Base-by-base conservation (phyloP, 2,797 vertebrate genomes). In the Falco novaeseelandiae region DNA sequence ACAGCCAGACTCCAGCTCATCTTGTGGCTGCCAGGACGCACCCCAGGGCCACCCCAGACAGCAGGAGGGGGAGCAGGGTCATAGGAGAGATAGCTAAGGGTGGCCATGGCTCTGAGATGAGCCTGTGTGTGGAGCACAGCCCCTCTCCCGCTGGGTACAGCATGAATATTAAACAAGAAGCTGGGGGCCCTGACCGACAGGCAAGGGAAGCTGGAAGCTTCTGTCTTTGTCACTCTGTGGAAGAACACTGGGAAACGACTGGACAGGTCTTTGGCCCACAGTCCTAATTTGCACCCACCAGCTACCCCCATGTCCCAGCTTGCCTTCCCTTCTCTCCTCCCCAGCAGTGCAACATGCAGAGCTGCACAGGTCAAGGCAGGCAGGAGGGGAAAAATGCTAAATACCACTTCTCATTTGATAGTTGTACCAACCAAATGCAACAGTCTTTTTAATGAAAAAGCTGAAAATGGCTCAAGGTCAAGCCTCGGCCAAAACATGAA, bases 401-500 rank as follows among this genome's bases (percentile, higher is more conserved):
- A 8, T 2, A 66, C 40, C 49, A 3, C 30, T 66, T 58, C 26
- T 25, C 10, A 40, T 36, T 42, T 58, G 30, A 23, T 19, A 57
- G 42, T 17, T 27, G 27, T 25, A 86, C 58, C 40, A 61, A n/a
- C 32, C 30, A 26, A 86, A 85, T 3, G 6, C 38, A 83, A 20
- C 73, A 77, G 52, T 2, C n/a, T 65, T 87, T 58, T 61, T 32
- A 76, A 69, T 16, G n/a, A 82, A 92, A 93, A 83, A 66, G 77
- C 51, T 85, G 73, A 40, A 78, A 90, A 81, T 86, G 42, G n/a
- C 84, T 78, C 57, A 14, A 87, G 90, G 66, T 44, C 70, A 87
- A 92, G 44, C 36, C 89, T 76, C 16, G 87, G 84, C 57, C 90
- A 91, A 92, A 89, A 82, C 70, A 48, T 93, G 93, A 96, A 96